Evolutionary conservation across 2,113 vertebrate species (phyloP).

Genomic region (Myotis lucifugus): DNA sequence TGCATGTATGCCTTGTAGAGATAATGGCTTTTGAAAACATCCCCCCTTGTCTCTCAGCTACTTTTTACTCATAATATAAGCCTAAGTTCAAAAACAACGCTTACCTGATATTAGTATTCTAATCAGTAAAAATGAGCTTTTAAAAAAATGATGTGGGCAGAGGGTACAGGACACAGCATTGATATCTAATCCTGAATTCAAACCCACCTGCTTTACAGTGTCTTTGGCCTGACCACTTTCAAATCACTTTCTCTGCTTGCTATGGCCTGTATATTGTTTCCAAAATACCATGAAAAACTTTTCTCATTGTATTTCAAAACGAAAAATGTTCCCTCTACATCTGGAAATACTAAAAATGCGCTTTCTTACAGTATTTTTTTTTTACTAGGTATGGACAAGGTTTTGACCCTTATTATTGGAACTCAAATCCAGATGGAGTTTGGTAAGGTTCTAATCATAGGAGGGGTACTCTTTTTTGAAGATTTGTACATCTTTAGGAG

Average conservation of each 20-base stretch:
- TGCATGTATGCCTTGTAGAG: too few species aligned
- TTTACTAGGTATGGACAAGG: slow-evolving; percentile 84
- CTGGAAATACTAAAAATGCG: slow-evolving; percentile 87
- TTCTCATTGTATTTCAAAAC: slow-evolving; percentile 87
- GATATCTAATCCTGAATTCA: slow-evolving; percentile 4
- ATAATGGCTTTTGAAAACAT: too few species aligned
- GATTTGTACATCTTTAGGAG: slow-evolving; percentile 80
- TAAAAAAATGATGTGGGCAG: neutral
- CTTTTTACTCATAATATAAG: neutral
- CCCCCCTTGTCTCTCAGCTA: neutral
- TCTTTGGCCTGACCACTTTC: slow-evolving; percentile 60
- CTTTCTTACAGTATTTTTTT: slow-evolving; percentile 84
- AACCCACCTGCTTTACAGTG: slow-evolving; percentile 72
- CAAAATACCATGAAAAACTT: slow-evolving; percentile 82
- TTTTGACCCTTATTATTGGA: slow-evolving; percentile 86
- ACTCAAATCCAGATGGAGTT: slow-evolving; percentile 85
- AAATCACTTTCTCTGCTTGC: slow-evolving; percentile 68
- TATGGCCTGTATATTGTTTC: slow-evolving; percentile 74
- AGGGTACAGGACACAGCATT: neutral
- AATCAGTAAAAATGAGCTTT: slow-evolving; percentile 43
- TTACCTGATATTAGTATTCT: slow-evolving; percentile 49
- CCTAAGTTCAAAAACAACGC: neutral
- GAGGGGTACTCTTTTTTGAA: slow-evolving; percentile 84
- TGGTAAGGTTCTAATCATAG: slow-evolving; percentile 82
- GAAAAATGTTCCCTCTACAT: slow-evolving; percentile 83